These are phyloP conservation scores for Hemicrepidius hirtus DNA, from an alignment of 2,888 invertebrate genomes.

Conservation along the genomic window DNA sequence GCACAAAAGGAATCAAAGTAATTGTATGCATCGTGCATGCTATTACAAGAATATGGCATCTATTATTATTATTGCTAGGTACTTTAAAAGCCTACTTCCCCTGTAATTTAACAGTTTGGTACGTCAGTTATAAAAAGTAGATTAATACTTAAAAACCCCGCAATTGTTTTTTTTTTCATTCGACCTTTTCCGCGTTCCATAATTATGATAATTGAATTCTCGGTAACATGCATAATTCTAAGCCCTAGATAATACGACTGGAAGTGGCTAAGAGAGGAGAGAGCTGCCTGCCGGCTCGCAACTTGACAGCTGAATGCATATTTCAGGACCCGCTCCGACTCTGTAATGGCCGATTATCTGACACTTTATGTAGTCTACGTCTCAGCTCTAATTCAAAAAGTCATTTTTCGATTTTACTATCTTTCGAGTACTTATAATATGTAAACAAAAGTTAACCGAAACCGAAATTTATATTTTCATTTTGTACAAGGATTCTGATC, in stretches of 20 bases:
- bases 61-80: conserved; percentile 13
- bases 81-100: conserved; percentile 12
- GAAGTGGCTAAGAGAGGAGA: conserved; percentile 50
- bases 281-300: conserved; percentile 50
- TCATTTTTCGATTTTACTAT: conserved; percentile 47
- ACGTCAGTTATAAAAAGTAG: conserved; percentile 47
- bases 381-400: conserved; percentile 49
- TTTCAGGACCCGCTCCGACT: conserved; percentile 56
- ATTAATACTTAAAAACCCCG: conserved; percentile 46
- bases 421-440: conserved; percentile 16
- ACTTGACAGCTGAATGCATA: conserved; percentile 60
- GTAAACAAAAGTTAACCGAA: not conserved
- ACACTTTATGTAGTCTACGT: conserved; percentile 53
- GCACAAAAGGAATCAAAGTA: conserved; percentile 10
- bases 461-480: no score
- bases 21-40: conserved; percentile 23
- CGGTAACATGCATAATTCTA: conserved; percentile 54
- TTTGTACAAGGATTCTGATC: no score
- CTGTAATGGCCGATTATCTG: conserved; percentile 54
- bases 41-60: conserved; percentile 14
- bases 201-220: conserved; percentile 55
- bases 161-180: conserved; percentile 50
- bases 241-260: conserved; percentile 54
- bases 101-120: conserved; percentile 46
- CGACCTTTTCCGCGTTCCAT: conserved; percentile 52